Conservation (phyloP, 1,140 invertebrate species). For the Drosophila bocqueti region DNA sequence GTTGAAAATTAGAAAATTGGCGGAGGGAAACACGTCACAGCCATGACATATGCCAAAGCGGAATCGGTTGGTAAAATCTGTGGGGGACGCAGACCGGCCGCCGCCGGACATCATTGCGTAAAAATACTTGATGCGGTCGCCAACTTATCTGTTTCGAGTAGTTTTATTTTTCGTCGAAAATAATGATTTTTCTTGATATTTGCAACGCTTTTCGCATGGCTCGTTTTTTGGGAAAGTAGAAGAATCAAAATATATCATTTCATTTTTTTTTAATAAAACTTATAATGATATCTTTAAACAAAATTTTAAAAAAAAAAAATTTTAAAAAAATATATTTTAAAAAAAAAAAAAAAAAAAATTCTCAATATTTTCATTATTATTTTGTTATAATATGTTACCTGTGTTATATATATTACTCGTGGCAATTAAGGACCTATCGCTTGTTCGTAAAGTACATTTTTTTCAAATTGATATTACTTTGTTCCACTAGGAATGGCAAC, state of each 20-base stretch:
- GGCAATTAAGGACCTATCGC: too few species aligned
- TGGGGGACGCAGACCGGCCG: constrained; percentile 4
- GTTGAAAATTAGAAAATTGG: constrained; percentile 65
- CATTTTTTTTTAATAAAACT: too few species aligned
- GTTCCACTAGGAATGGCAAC: too few species aligned
- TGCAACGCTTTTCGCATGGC: constrained; percentile 43
- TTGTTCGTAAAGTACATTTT: too few species aligned
- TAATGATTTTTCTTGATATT: constrained; percentile 61
- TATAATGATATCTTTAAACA: too few species aligned
- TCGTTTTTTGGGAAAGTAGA: constrained; percentile 70
- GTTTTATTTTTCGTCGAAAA: constrained; percentile 27
- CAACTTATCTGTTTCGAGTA: constrained; percentile 45
- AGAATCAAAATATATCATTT: constrained; percentile 31
- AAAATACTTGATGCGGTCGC: constrained; percentile 53
- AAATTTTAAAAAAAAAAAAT: too few species aligned
- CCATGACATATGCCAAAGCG: constrained; percentile 60
- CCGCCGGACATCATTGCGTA: constrained; percentile 62
- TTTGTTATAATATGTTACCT: too few species aligned
- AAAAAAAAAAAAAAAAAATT: too few species aligned
- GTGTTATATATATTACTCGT: too few species aligned
- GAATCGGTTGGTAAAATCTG: not conserved
- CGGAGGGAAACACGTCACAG: constrained; percentile 47
- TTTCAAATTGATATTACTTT: too few species aligned
- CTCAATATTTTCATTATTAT: too few species aligned
- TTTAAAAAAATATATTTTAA: too few species aligned